These are phyloP conservation scores for Sphenopsis melanotis DNA, from an alignment of 2,797 vertebrate genomes.

Conservation along the genomic window DNA sequence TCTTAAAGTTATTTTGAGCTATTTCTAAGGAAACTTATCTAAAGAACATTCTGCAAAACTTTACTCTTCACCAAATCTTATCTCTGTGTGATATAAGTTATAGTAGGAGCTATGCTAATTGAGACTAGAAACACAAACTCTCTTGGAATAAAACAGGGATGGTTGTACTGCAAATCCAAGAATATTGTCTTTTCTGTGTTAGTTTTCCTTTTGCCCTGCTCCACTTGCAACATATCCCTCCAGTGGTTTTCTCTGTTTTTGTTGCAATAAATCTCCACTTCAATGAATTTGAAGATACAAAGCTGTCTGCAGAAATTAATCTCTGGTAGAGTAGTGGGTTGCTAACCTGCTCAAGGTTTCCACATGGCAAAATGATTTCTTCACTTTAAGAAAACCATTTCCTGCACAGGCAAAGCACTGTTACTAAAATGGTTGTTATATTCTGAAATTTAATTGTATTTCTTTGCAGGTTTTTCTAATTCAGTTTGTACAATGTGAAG, in stretches of 20 bases:
- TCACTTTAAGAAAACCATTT: background rate
- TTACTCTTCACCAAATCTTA: background rate
- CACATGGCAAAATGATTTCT: background rate
- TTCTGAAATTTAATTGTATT: background rate
- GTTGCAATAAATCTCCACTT: constrained; percentile 2
- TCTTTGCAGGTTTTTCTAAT: background rate
- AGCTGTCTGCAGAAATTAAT: background rate
- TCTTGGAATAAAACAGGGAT: background rate
- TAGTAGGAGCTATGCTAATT: background rate
- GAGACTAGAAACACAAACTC: background rate
- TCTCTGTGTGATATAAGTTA: background rate
- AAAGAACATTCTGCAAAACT: background rate
- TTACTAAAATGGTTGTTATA: background rate
- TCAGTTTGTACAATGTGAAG: background rate
- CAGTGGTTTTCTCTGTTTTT: constrained; percentile 8
- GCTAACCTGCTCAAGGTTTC: background rate
- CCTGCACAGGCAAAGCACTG: background rate
- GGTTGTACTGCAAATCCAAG: background rate
- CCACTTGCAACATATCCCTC: background rate
- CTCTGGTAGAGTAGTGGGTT: background rate
- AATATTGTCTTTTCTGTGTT: background rate
- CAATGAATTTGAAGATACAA: background rate
- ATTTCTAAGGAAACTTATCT: background rate
- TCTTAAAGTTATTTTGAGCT: background rate
- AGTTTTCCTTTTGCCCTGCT: constrained; percentile 15